These are phyloP conservation scores for Archaeoteleia sp. DNA, from an alignment of 2,888 invertebrate species.

Conservation along the genomic window DNA sequence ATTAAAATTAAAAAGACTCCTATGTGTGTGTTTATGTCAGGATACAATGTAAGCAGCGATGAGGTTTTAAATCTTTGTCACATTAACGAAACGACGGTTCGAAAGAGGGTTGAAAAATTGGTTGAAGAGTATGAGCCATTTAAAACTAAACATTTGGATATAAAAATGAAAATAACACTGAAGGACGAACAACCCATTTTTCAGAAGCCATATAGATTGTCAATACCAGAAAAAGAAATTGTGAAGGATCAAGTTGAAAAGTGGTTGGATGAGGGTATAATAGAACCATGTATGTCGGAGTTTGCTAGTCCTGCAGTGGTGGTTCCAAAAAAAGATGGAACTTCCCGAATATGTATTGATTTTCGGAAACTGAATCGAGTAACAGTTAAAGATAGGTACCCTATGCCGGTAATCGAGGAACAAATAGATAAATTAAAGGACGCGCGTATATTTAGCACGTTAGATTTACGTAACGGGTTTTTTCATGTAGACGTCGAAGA, in stretches of 20 bases:
- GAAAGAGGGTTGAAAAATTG: slow-evolving; percentile 11
- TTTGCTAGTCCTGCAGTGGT: slow-evolving; percentile 34
- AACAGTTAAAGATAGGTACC: slow-evolving; percentile 13
- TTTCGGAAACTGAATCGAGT: slow-evolving; percentile 22
- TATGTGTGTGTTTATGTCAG: no score
- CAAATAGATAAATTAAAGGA: slow-evolving; percentile 15
- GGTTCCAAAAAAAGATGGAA: slow-evolving; percentile 34
- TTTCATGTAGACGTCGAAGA: slow-evolving; percentile 44
- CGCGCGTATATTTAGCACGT: slow-evolving; percentile 11
- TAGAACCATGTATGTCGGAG: slow-evolving; percentile 21
- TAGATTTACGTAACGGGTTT: slow-evolving; percentile 47
- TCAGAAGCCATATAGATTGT: slow-evolving; percentile 12
- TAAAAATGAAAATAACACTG: slow-evolving; percentile 21
- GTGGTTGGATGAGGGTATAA: slow-evolving; percentile 13
- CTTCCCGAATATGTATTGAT: slow-evolving; percentile 29
- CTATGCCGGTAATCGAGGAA: slow-evolving; percentile 29
- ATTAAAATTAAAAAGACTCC: no score
- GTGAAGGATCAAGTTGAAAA: slow-evolving; percentile 14
- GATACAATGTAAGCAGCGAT: no score
- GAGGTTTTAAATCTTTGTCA: background rate
- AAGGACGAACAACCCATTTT: slow-evolving; percentile 28
- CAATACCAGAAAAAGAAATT: slow-evolving; percentile 20
- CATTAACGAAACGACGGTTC: background rate
- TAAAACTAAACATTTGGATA: slow-evolving; percentile 6
- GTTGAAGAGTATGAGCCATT: slow-evolving; percentile 13